These are phyloP conservation scores for Proisotoma minuta DNA, from an alignment of 2,888 invertebrate species.

Conservation along the genomic window DNA sequence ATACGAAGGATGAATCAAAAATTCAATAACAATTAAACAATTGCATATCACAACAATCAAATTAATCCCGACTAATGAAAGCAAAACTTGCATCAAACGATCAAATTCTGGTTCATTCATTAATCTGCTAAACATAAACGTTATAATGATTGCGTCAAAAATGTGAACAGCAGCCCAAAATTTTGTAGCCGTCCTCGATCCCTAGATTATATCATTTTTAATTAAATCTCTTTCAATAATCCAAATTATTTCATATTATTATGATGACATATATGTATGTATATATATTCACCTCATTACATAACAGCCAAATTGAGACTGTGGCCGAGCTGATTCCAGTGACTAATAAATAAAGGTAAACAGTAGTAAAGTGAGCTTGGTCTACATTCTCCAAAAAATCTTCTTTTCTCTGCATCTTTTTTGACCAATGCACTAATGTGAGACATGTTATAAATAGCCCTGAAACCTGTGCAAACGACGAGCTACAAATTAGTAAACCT, in stretches of 20 bases:
- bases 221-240: background rate
- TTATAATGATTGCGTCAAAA: conserved; percentile 18
- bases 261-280: background rate
- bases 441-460: background rate
- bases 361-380: background rate
- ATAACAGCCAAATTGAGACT: conserved; percentile 25
- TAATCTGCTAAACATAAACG: conserved; percentile 26
- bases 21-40: conserved; percentile 33
- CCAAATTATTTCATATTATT: background rate
- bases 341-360: background rate
- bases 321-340: conserved; percentile 10
- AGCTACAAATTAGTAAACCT: background rate
- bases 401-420: background rate
- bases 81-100: conserved; percentile 22
- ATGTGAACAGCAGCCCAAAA: conserved; percentile 31
- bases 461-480: background rate
- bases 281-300: conserved; percentile 21
- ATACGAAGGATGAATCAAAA: conserved; percentile 21
- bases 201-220: conserved; percentile 9
- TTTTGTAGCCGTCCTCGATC: conserved; percentile 24
- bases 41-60: conserved; percentile 28
- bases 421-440: no score
- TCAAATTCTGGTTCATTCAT: conserved; percentile 19
- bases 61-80: conserved; percentile 30
- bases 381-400: background rate